Percentiles rank a stretch among this genome's conserved stretches.
Conservation (phyloP, 2,888 invertebrate species). For the Helicoverpa assulta region DNA sequence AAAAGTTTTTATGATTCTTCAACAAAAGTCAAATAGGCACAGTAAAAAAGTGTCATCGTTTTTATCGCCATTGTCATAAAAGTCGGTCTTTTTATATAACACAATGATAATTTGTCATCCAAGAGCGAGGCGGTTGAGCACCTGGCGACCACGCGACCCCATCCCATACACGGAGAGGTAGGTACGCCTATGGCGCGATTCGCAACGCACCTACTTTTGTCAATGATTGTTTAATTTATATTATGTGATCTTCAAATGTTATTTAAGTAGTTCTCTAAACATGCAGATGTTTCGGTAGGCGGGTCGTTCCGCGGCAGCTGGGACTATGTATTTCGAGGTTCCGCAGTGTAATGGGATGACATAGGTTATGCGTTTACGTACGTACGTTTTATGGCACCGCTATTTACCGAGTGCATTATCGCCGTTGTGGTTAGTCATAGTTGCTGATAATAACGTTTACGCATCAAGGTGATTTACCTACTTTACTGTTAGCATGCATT, state of each 20-base stretch:
- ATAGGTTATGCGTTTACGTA: too few species aligned
- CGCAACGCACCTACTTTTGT: constrained; percentile 85
- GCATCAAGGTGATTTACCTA: constrained; percentile 50
- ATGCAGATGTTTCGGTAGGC: constrained; percentile 83
- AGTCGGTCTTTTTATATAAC: constrained; percentile 76
- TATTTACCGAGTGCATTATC: constrained; percentile 56
- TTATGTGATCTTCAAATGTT: constrained; percentile 88
- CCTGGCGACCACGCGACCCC: constrained; percentile 87
- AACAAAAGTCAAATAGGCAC: constrained; percentile 72
- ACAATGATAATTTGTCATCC: constrained; percentile 89
- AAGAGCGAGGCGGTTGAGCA: constrained; percentile 77
- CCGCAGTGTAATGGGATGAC: constrained; percentile 57
- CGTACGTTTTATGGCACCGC: constrained; percentile 50
- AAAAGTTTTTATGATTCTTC: constrained; percentile 61
- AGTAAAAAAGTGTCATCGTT: constrained; percentile 77
- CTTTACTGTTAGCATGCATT: constrained; percentile 27
- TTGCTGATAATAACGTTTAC: constrained; percentile 39
- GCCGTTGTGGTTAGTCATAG: constrained; percentile 39
- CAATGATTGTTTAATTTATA: constrained; percentile 88
- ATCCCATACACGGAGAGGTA: constrained; percentile 59
- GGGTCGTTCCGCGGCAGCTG: constrained; percentile 81
- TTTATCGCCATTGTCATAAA: constrained; percentile 78
- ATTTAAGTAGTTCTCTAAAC: constrained; percentile 88
- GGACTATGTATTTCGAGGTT: constrained; percentile 74
- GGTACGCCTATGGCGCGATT: constrained; percentile 72